Conservation (phyloP, 2,888 invertebrate genomes). For the Suillia variegata region DNA sequence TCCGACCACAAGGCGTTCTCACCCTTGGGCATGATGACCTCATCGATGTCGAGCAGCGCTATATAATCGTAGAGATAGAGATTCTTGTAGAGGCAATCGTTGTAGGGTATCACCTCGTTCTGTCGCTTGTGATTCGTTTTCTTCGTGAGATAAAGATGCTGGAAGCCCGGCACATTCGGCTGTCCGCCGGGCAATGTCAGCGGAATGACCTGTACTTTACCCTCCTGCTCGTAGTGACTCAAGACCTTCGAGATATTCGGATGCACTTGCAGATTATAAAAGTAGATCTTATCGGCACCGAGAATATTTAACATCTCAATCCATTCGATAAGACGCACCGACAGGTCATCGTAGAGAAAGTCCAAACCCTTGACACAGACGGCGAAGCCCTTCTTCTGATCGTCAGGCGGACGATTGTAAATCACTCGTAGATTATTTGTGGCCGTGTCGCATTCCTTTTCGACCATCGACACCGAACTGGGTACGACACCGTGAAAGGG, state of each 20-base stretch:
- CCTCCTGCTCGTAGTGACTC: slow-evolving; percentile 69
- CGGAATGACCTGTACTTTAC: slow-evolving; percentile 77
- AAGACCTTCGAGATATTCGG: slow-evolving; percentile 85
- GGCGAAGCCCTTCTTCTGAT: slow-evolving; percentile 77
- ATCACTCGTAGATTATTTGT: slow-evolving; percentile 84
- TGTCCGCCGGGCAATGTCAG: slow-evolving; percentile 86
- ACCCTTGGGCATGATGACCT: slow-evolving; percentile 89
- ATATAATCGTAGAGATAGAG: slow-evolving; percentile 89
- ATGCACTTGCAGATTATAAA: slow-evolving; percentile 90
- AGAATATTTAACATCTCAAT: slow-evolving; percentile 84
- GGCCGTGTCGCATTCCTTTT: slow-evolving; percentile 82
- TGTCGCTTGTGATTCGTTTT: slow-evolving; percentile 93
- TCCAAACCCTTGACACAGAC: slow-evolving; percentile 94
- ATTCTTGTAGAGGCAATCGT: slow-evolving; percentile 93
- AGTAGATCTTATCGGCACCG: slow-evolving; percentile 90
- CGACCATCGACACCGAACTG: slow-evolving; percentile 84
- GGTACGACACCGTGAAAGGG: slow-evolving; percentile 75
- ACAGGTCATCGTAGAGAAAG: slow-evolving; percentile 89
- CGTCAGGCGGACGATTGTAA: slow-evolving; percentile 72
- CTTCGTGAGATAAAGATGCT: slow-evolving; percentile 86
- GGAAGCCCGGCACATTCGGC: slow-evolving; percentile 86
- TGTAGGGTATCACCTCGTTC: slow-evolving; percentile 94
- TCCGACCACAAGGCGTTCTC: slow-evolving; percentile 72
- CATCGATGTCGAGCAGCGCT: slow-evolving; percentile 91
- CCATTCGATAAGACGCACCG: slow-evolving; percentile 91